phyloP scores from a whole-genome alignment of 2,888 invertebrate genomes.

The Trilocha varians region DNA sequence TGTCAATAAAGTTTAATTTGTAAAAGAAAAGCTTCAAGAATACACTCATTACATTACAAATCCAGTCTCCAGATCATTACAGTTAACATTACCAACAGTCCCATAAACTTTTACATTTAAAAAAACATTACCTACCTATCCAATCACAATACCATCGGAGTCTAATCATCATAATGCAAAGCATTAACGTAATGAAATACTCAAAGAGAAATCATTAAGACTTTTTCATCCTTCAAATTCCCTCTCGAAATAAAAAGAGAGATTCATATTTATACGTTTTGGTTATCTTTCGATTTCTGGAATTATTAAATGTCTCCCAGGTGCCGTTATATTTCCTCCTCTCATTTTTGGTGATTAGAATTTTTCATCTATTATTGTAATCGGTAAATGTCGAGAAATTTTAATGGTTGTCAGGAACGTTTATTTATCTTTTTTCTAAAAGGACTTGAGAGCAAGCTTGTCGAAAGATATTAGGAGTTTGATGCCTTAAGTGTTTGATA shows the following conservation, averaged over 20 bases:
- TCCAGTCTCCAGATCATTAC: no score
- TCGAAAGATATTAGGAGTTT: no score
- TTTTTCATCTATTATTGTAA: conserved; percentile 7
- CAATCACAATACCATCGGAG: background rate
- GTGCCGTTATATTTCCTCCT: conserved; percentile 9
- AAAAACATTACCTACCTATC: background rate
- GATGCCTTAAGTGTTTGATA: no score
- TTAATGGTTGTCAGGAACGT: no score
- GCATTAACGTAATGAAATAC: conserved; percentile 11
- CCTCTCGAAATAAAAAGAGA: conserved; percentile 8
- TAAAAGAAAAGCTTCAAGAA: no score
- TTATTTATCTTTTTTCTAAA: no score
- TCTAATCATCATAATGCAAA: conserved; percentile 7
- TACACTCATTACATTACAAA: no score
- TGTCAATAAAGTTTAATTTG: no score
- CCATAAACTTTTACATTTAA: background rate
- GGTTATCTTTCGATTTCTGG: conserved; percentile 11
- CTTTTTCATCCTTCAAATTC: conserved; percentile 1
- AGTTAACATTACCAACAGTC: no score
- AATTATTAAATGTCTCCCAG: conserved; percentile 9
- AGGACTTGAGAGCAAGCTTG: no score
- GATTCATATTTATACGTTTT: conserved; percentile 16
- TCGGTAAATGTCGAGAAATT: no score
- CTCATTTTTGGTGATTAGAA: conserved; percentile 9
- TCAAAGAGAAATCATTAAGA: conserved; percentile 8